phyloP scores from a whole-genome alignment of 2,797 vertebrate genomes.

The Tragopan temminckii region DNA sequence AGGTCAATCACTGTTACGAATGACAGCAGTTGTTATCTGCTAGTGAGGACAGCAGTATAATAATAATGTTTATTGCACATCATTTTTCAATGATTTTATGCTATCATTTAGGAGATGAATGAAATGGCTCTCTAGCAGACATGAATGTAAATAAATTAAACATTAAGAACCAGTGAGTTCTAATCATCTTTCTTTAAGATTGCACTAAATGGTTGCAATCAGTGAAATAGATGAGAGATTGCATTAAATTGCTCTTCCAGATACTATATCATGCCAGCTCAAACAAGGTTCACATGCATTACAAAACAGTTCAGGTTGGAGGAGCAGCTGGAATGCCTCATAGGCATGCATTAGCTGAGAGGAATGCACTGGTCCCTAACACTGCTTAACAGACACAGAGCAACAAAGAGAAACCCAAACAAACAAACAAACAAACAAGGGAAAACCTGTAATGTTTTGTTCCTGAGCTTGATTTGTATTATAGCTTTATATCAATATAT shows the following conservation, averaged over 20 bases:
- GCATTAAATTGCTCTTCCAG: conserved; percentile 76
- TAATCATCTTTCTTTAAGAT: conserved; percentile 85
- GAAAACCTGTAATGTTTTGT: conserved; percentile 34
- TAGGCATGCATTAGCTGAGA: conserved; percentile 50
- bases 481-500: conserved; percentile 19
- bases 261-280: conserved; percentile 60
- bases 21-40: conserved; percentile 75
- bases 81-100: conserved; percentile 83
- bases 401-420: conserved; percentile 59
- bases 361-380: conserved; percentile 51
- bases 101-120: conserved; percentile 81
- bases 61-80: conserved; percentile 79
- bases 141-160: conserved; percentile 87
- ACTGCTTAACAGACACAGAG: conserved; percentile 31
- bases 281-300: conserved; percentile 61
- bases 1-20: conserved; percentile 72
- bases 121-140: conserved; percentile 79
- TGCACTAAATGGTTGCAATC: conserved; percentile 83
- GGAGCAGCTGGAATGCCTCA: conserved; percentile 69
- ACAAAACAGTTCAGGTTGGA: conserved; percentile 62
- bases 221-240: conserved; percentile 83
- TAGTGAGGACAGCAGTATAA: conserved; percentile 60
- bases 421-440: conserved; percentile 55
- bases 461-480: conserved; percentile 4
- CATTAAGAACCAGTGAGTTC: conserved; percentile 81